Evolutionary conservation across 2,113 vertebrate species (phyloP).

Genomic region (Spheniscus mendiculus): DNA sequence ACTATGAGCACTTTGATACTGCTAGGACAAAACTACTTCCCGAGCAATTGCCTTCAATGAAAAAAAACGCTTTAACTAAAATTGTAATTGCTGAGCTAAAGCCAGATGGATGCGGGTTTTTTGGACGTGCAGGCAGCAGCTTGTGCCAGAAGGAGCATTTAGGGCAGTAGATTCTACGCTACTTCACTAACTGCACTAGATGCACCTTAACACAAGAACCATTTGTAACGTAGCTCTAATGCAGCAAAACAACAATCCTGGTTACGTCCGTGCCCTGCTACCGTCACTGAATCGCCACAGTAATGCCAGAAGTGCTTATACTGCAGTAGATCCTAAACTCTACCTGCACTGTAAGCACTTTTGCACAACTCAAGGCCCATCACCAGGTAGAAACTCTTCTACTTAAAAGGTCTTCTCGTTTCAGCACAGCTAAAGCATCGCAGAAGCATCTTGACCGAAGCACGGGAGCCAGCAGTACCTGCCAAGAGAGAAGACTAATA

Average conservation of each 20-base stretch:
- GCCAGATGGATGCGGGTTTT: neutral
- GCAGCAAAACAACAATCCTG: neutral
- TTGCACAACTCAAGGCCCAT: constrained; percentile 79
- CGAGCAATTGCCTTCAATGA: neutral
- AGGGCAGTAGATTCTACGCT: constrained; percentile 96
- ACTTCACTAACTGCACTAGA: constrained; percentile 99
- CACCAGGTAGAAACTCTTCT: neutral
- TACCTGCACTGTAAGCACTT: constrained; percentile 92
- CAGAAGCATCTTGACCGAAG: neutral
- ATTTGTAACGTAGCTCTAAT: neutral
- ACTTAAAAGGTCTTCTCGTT: neutral
- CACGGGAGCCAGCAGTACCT: neutral
- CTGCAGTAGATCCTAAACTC: constrained; percentile 80
- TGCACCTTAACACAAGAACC: constrained; percentile 98
- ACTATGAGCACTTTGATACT: constrained; percentile 99
- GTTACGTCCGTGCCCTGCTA: neutral
- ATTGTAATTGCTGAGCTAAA: neutral
- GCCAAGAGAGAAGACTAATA: neutral
- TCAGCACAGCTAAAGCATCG: rapidly evolving
- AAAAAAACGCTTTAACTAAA: neutral
- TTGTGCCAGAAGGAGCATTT: constrained; percentile 98
- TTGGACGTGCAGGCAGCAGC: constrained; percentile 63
- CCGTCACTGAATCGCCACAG: constrained; percentile 60
- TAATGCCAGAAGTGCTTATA: constrained; percentile 83
- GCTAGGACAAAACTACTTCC: constrained; percentile 73